Percentiles rank a stretch among this genome's conserved stretches.
Conservation (phyloP, 2,888 invertebrate species). For the Drosophila koepferae region DNA sequence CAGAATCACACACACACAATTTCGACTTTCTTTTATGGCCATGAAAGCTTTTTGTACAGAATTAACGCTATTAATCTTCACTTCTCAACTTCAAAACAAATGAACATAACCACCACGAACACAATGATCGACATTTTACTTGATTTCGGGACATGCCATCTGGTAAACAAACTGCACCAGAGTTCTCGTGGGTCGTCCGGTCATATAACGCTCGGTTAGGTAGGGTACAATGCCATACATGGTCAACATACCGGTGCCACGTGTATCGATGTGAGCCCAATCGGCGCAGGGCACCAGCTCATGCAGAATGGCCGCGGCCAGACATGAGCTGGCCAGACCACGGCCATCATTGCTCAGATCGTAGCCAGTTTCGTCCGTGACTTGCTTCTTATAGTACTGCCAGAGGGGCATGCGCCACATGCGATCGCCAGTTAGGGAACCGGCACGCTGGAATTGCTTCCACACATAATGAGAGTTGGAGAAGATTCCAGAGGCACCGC, state of each 20-base stretch:
- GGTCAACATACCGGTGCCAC: slow-evolving; percentile 89
- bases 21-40: neutral
- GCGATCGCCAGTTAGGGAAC: slow-evolving; percentile 87
- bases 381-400: slow-evolving; percentile 81
- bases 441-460: slow-evolving; percentile 86
- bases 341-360: slow-evolving; percentile 87
- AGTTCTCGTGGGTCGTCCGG: slow-evolving; percentile 88
- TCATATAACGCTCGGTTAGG: slow-evolving; percentile 87
- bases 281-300: slow-evolving; percentile 88
- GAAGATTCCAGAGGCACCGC: slow-evolving; percentile 87
- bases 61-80: neutral
- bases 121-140: slow-evolving; percentile 25
- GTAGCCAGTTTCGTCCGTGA: slow-evolving; percentile 72
- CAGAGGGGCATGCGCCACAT: slow-evolving; percentile 89
- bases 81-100: neutral
- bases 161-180: slow-evolving; percentile 86
- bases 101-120: slow-evolving; percentile 2
- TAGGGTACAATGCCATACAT: slow-evolving; percentile 87
- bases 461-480: slow-evolving; percentile 86
- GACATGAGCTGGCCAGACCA: slow-evolving; percentile 88
- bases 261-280: slow-evolving; percentile 91
- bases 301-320: slow-evolving; percentile 89
- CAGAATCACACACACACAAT: neutral
- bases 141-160: slow-evolving; percentile 83
- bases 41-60: neutral